Percentiles rank a stretch among this genome's conserved stretches.
These are phyloP conservation scores for Grapholita molesta DNA, from an alignment of 1,140 invertebrate genomes.

Conservation along the genomic window DNA sequence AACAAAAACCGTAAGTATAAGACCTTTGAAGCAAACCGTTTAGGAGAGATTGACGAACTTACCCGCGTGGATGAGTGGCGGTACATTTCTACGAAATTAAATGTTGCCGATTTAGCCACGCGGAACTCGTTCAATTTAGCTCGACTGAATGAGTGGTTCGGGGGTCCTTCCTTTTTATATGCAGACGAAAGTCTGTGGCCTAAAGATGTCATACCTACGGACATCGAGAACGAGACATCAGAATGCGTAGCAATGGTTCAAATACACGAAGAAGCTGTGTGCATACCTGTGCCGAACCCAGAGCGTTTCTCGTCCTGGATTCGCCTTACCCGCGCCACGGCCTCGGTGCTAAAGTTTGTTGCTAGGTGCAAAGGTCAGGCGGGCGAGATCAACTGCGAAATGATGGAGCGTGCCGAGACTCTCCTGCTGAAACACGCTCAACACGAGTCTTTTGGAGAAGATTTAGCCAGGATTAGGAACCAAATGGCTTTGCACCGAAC, in stretches of 20 bases:
- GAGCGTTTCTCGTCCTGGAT: slow-evolving; percentile 1
- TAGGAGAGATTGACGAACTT: slow-evolving; percentile 45
- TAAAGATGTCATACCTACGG: not conserved
- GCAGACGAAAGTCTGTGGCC: not conserved
- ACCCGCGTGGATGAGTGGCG: slow-evolving; percentile 29
- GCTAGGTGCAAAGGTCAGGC: not conserved
- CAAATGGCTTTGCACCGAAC: not conserved
- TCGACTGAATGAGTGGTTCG: not conserved
- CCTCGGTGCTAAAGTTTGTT: not conserved
- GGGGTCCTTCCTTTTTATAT: not conserved
- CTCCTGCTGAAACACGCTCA: not conserved
- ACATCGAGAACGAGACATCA: no score
- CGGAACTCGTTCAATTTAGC: not conserved
- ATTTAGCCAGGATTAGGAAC: not conserved
- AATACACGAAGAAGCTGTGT: not conserved
- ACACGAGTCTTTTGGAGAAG: not conserved
- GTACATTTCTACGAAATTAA: slow-evolving; percentile 31
- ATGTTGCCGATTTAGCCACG: slow-evolving; percentile 36
- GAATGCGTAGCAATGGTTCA: not conserved
- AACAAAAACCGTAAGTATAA: not conserved
- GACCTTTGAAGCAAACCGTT: slow-evolving; percentile 32
- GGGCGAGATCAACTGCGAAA: not conserved
- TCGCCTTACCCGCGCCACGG: not conserved
- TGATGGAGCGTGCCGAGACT: not conserved
- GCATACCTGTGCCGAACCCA: not conserved